Evolutionary conservation across 2,113 vertebrate genomes (phyloP), one percentile per base, ranked within the genome.

Genomic region (Pholis gunnellus): DNA sequence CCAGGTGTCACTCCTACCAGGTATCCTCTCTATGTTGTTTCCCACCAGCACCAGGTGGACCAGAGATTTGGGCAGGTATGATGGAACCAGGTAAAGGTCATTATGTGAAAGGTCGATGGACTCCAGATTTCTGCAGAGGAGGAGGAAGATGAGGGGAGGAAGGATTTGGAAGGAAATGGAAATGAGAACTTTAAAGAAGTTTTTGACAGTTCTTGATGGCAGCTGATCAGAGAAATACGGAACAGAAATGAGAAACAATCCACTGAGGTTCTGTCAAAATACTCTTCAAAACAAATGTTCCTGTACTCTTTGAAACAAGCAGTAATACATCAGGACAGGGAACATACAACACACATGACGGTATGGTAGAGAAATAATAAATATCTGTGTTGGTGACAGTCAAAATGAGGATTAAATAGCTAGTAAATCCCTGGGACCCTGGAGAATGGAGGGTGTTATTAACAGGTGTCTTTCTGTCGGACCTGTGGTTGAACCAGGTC

Each of bases 401-500:
- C 9, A 6, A 42, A 59, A 63, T 50, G n/a, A 65, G 0, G 13
- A 11, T 14, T 38, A 15, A 40, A 59, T 44, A n/a, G 5, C 61
- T 59, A 17, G 11, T 64, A 44, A 40, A 25, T 66, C 42, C 6
- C 46, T 17, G 63, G 54, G 5, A 65, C 29, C 25, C 9, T 65
- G 29, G 17, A 20, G 20, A 31, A 18, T 72, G 17, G 60, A 68
- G 29, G 13, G 3, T 44, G 31, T 25, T 31, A n/a, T 50, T 34
- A 7, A 40, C 4, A 5, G n/a, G 6, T 40, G 0, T 71, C 1
- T 52, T 72, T 42, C 42, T 52, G 9, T 74, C 96, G 88, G 89
- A 99, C 98, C 96, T 96, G 90, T 97, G 97, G 83, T 97, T 95
- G 91, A 99, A 96, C 98, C 98, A 99, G 57, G 98, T 97, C 88